Evolutionary conservation across 2,113 vertebrate species (phyloP).

Genomic region (Jaculus jaculus): DNA sequence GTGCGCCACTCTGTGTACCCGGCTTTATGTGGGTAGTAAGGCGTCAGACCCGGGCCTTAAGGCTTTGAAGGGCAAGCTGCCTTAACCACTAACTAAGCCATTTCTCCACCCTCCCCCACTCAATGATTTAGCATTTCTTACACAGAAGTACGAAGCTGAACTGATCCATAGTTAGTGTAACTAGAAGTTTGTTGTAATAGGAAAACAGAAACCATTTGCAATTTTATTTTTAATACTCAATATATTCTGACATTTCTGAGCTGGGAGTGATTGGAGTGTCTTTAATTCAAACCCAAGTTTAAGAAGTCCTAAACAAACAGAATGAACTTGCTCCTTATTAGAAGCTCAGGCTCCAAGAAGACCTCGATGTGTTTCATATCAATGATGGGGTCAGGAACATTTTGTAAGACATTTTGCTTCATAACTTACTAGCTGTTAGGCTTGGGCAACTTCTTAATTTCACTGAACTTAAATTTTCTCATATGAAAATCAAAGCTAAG

Average conservation of each 20-base stretch:
- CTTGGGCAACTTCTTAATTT: conserved; percentile 1
- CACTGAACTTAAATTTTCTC: background rate
- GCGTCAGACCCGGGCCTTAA: no score
- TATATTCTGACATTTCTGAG: conserved; percentile 5
- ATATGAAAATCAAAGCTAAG: background rate
- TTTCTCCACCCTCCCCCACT: no score
- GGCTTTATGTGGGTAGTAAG: no score
- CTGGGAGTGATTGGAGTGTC: background rate
- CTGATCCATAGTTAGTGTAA: background rate
- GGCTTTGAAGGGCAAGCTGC: no score
- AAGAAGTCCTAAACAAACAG: conserved; percentile 1
- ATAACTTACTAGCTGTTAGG: background rate
- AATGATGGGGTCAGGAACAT: background rate
- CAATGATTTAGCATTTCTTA: background rate
- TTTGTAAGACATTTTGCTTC: background rate
- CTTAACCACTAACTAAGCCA: no score
- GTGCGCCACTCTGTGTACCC: no score
- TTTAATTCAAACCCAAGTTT: background rate
- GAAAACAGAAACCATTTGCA: background rate
- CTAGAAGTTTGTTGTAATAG: background rate
- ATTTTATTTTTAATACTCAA: background rate
- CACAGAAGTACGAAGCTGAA: background rate
- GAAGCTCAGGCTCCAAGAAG: background rate
- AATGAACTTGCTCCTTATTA: background rate
- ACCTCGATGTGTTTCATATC: background rate